Conservation (phyloP, 2,888 invertebrate genomes). For the Hanleya hanleyi region DNA sequence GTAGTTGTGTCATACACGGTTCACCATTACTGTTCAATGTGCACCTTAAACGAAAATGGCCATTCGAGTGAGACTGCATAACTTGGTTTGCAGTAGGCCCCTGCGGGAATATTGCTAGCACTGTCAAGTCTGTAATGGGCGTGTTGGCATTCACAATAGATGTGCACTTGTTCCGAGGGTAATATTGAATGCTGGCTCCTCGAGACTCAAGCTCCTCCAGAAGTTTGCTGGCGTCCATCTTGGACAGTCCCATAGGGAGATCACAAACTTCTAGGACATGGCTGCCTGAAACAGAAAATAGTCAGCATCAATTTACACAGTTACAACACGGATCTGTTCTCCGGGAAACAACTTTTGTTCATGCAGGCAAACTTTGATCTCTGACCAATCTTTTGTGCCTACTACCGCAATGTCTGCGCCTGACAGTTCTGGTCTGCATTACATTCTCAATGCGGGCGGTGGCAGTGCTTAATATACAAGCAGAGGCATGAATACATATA, state of each 20-base stretch:
- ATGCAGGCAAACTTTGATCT: no score
- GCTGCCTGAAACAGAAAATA: constrained; percentile 18
- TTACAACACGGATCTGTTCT: no score
- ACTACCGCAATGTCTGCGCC: no score
- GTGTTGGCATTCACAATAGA: neutral
- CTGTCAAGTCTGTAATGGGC: constrained; percentile 6
- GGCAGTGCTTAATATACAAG: no score
- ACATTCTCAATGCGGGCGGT: no score
- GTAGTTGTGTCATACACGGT: neutral
- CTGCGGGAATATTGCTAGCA: constrained; percentile 10
- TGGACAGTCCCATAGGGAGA: constrained; percentile 44
- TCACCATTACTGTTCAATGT: neutral
- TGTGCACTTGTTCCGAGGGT: neutral
- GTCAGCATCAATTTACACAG: no score
- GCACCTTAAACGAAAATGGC: neutral
- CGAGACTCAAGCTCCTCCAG: constrained; percentile 44
- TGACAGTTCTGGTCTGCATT: no score
- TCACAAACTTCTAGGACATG: constrained; percentile 47
- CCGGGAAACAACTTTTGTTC: no score
- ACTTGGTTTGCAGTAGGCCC: neutral
- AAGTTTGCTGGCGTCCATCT: constrained; percentile 43
- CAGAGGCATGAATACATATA: no score
- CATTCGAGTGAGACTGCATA: neutral
- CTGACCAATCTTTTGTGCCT: no score
- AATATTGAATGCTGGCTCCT: constrained; percentile 38